Evolutionary conservation across 2,888 invertebrate species (phyloP).

Genomic region (Axea sp.): DNA sequence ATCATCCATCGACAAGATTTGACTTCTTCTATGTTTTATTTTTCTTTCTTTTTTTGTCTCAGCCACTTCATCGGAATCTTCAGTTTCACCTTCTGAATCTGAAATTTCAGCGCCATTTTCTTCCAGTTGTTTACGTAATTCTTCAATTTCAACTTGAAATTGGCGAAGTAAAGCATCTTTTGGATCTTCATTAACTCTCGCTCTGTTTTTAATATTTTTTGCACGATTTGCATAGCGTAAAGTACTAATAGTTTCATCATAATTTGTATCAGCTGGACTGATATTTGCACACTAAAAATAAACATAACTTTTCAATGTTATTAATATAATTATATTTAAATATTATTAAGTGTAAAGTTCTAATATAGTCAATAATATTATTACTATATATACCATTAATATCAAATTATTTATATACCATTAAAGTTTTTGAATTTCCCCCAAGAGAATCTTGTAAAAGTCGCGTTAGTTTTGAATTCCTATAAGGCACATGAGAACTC

Average conservation of each 20-base stretch:
- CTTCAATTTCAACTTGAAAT: constrained; percentile 98
- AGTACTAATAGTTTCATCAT: constrained; percentile 98
- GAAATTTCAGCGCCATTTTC: constrained; percentile 81
- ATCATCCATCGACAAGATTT: constrained; percentile 80
- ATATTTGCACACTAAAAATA: constrained; percentile 89
- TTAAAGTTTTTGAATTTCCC: constrained; percentile 96
- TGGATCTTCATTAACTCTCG: constrained; percentile 97
- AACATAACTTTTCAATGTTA: too few relatives aligned
- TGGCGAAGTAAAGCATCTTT: constrained; percentile 97
- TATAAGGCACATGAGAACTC: constrained; percentile 97
- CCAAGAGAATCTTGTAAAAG: constrained; percentile 97
- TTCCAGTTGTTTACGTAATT: constrained; percentile 91
- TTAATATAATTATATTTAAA: too few relatives aligned
- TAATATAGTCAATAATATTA: too few relatives aligned
- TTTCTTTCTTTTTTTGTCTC: constrained; percentile 74
- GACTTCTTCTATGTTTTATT: constrained; percentile 76
- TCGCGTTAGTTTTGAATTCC: constrained; percentile 97
- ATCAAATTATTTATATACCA: too few relatives aligned
- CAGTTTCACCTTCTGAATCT: constrained; percentile 75
- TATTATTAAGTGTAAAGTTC: too few relatives aligned
- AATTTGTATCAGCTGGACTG: constrained; percentile 97
- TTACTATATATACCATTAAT: too few relatives aligned
- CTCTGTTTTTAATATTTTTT: constrained; percentile 97
- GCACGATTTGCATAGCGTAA: constrained; percentile 98
- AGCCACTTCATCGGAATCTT: constrained; percentile 72